phyloP scores from a whole-genome alignment of 2,888 invertebrate genomes.

The Caenorhabditis wallacei region DNA sequence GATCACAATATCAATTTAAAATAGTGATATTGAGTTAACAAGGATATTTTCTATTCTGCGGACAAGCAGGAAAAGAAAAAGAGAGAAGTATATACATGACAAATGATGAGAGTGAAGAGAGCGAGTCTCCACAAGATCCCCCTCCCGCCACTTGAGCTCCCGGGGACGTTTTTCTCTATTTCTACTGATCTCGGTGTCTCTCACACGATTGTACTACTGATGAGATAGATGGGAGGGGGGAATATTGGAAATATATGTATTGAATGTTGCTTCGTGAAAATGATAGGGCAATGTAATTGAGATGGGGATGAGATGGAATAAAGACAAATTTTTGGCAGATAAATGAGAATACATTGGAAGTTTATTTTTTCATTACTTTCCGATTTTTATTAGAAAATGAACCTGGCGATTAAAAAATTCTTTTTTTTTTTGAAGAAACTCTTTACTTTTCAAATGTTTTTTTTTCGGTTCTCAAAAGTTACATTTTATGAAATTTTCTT shows the following conservation, averaged over 20 bases:
- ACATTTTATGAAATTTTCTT: no score
- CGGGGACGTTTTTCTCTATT: constrained; percentile 33
- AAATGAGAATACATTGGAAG: no score
- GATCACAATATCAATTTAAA: constrained; percentile 14
- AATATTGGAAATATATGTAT: constrained; percentile 4
- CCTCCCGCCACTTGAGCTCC: constrained; percentile 48
- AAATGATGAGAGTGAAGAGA: constrained; percentile 32
- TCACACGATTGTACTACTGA: constrained; percentile 45
- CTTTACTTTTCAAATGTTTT: no score
- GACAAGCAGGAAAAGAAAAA: constrained; percentile 16
- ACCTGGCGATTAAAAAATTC: no score
- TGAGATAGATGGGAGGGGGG: not conserved
- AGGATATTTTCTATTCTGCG: not conserved
- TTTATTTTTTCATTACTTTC: no score
- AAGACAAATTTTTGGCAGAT: no score
- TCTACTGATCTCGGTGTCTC: constrained; percentile 30
- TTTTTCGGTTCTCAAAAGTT: no score
- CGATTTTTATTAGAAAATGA: no score
- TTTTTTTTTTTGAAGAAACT: no score
- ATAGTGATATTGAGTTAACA: constrained; percentile 42
- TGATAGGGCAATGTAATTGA: constrained; percentile 21
- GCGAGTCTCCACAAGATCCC: constrained; percentile 46
- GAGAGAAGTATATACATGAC: constrained; percentile 45
- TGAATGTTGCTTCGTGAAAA: constrained; percentile 22
- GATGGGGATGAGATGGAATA: not conserved